A percentile compares a stretch with the other conserved stretches of the same genome.
Conservation (phyloP, 2,888 invertebrate genomes). For the Hoplodrina blanda region DNA sequence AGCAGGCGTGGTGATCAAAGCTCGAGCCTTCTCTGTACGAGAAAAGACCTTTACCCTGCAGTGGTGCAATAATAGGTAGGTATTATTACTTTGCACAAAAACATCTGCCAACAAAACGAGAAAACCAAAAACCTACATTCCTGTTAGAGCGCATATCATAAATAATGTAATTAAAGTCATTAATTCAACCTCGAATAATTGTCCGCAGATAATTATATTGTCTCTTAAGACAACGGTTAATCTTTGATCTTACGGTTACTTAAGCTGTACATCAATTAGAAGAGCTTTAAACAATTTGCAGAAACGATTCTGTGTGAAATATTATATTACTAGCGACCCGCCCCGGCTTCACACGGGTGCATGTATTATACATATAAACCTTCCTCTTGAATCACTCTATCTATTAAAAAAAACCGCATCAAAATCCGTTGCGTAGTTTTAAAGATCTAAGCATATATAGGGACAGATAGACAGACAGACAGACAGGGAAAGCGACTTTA, state of each 20-base stretch:
- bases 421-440: too few species aligned
- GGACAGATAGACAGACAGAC: too few species aligned
- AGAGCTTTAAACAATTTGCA: slow-evolving; percentile 39
- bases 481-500: too few species aligned
- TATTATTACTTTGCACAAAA: neutral
- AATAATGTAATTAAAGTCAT: slow-evolving; percentile 60
- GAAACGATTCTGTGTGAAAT: slow-evolving; percentile 7
- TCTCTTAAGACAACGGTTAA: slow-evolving; percentile 52
- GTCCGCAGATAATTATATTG: slow-evolving; percentile 62
- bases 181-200: slow-evolving; percentile 60
- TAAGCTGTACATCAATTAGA: slow-evolving; percentile 44
- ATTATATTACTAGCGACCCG: too few species aligned
- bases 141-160: slow-evolving; percentile 46
- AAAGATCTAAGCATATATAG: too few species aligned
- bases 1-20: too few species aligned
- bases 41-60: neutral
- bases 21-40: neutral
- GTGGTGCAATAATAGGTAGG: neutral
- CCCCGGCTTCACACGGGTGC: too few species aligned
- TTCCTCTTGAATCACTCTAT: too few species aligned
- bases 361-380: too few species aligned
- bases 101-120: slow-evolving; percentile 6
- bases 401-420: too few species aligned
- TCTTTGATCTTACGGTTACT: slow-evolving; percentile 59
- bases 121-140: slow-evolving; percentile 49